phyloP scores from a whole-genome alignment of 2,113 vertebrate species.

The Tachuris rubrigastra region DNA sequence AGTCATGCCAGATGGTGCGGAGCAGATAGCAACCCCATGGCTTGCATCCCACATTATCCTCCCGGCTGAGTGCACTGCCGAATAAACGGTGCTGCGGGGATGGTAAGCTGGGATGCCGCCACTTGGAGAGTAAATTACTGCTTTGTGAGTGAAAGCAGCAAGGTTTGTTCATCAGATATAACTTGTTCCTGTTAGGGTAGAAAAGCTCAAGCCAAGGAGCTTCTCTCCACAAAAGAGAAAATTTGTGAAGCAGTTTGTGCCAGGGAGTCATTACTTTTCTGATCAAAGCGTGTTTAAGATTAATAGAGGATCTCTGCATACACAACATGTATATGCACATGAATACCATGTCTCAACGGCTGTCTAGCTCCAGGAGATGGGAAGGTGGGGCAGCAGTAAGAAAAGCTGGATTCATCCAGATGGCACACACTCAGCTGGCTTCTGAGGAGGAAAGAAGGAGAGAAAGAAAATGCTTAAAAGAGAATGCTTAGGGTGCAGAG shows the following conservation, averaged over 20 bases:
- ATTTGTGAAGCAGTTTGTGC: conserved; percentile 35
- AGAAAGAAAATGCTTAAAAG: neutral
- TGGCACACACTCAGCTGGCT: neutral
- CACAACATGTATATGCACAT: neutral
- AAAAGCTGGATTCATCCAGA: neutral
- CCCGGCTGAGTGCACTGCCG: neutral
- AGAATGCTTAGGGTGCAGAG: neutral
- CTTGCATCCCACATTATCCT: neutral
- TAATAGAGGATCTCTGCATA: neutral
- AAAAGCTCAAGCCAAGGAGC: conserved; percentile 16
- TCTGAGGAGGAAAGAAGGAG: neutral
- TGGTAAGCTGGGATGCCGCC: neutral
- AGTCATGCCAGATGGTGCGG: neutral
- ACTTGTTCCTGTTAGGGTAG: conserved; percentile 18
- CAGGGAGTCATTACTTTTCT: conserved; percentile 20
- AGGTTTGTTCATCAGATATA: neutral
- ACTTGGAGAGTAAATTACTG: neutral
- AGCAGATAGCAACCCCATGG: neutral
- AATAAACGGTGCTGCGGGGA: neutral
- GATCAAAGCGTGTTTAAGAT: conserved; percentile 34
- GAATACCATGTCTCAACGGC: neutral
- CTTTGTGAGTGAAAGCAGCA: neutral
- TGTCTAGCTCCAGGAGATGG: conserved; percentile 37
- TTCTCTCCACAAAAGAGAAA: conserved; percentile 28
- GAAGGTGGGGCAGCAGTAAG: neutral